Evolutionary conservation across 2,888 invertebrate species (phyloP).

Genomic region (Mesorhabditis belari): DNA sequence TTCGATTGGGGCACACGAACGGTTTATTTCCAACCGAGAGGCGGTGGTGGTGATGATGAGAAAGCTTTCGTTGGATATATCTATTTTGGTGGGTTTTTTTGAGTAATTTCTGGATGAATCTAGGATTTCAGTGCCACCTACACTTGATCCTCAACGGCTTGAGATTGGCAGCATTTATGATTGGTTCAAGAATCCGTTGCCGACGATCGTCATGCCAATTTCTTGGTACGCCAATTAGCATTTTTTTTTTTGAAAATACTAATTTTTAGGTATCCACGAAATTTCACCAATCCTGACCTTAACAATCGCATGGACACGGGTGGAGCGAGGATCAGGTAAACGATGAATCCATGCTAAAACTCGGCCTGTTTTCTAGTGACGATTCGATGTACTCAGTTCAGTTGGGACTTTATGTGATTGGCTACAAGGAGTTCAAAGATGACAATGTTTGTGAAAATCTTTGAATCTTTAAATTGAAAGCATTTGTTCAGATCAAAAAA

Average conservation of each 20-base stretch:
- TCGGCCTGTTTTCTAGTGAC: conserved; percentile 19
- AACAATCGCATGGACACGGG: not conserved
- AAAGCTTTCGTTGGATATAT: conserved; percentile 52
- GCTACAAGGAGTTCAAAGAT: conserved; percentile 49
- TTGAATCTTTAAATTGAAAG: conserved; percentile 20
- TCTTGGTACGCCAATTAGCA: not conserved
- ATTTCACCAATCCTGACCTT: conserved; percentile 50
- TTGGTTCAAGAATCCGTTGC: conserved; percentile 50
- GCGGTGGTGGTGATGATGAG: conserved; percentile 45
- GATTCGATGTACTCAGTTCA: conserved; percentile 45
- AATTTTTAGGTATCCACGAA: conserved; percentile 50
- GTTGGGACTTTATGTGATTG: conserved; percentile 48
- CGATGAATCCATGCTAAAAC: not conserved
- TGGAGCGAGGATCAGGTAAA: not conserved
- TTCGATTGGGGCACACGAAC: conserved; percentile 53
- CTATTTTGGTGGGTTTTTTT: conserved; percentile 42
- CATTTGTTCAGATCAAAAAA: conserved; percentile 42
- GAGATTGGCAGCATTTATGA: conserved; percentile 50
- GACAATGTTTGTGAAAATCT: conserved; percentile 19
- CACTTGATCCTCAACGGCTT: conserved; percentile 50
- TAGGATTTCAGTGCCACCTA: conserved; percentile 45
- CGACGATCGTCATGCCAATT: conserved; percentile 12
- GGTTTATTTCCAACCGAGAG: conserved; percentile 50
- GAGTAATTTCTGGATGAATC: not conserved
- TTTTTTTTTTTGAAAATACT: conserved; percentile 36